Evolutionary conservation across 2,797 vertebrate species (phyloP), one percentile per base, ranked within the genome.

Genomic region (Lacerta viridis): DNA sequence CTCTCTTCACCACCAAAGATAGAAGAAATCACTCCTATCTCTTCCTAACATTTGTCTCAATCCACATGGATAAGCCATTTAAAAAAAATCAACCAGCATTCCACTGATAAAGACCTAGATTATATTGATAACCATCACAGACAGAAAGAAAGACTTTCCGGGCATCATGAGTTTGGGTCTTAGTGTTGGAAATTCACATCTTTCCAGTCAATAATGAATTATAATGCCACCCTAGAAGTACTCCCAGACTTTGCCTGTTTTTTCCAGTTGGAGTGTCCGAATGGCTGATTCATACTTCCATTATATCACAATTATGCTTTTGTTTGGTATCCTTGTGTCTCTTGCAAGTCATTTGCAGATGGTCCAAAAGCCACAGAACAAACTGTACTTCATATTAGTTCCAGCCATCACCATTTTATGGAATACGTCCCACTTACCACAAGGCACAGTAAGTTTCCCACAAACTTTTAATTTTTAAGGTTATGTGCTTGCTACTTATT

Each of bases 291-390:
- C 95, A 95, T 94, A 91, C 64, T 94, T 93, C 92, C 87, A 95
- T 90, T 95, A 90, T 94, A 96, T 95, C 93, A 96, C 93, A 95
- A 92, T 75, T 95, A 86, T 93, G 93, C 89, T 94, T 95, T 94
- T 94, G 90, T 95, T 93, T 96, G 95, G 96, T 92, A 95, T 92
- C 94, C 81, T 86, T 89, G 94, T 94, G 88, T 94, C 92, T 95
- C 92, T 93, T 92, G 87, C 87, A 96, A 96, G 91, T 96, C 91
- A 95, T 92, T 96, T 97, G 95, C 94, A 96, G 95, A 96, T 94
- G 95, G 93, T 96, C 93, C 95, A 96, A 95, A 95, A 96, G 93
- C 91, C 93, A 96, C 92, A 94, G 94, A 95, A 96, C 95, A 96
- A 95, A 92, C 94, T 97, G 96, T 96, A 95, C 95, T 96, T 96